Conservation (phyloP, 2,888 invertebrate genomes). For the Copidosoma aretas region DNA sequence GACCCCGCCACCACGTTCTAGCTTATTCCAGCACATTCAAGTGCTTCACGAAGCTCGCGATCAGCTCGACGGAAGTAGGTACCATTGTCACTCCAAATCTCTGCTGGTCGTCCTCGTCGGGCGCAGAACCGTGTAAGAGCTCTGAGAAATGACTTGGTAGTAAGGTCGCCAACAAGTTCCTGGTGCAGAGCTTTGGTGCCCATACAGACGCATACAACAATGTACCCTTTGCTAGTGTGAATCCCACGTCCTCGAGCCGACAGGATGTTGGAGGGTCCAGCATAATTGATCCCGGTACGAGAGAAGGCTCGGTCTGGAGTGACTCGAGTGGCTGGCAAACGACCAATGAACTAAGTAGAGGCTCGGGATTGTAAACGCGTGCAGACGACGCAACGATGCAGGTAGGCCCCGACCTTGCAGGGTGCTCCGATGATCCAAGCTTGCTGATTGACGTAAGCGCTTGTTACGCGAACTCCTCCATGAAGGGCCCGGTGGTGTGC, state of each 20-base stretch:
- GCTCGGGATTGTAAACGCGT: background rate
- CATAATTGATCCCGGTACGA: conserved; percentile 23
- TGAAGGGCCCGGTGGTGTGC: conserved; percentile 1
- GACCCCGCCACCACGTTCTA: background rate
- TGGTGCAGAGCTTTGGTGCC: conserved; percentile 30
- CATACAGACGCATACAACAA: conserved; percentile 30
- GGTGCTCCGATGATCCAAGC: conserved; percentile 17
- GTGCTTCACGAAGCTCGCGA: too few species aligned
- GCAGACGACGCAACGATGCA: conserved; percentile 9
- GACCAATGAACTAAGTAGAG: conserved; percentile 14
- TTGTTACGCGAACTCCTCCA: background rate
- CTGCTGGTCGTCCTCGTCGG: conserved; percentile 17
- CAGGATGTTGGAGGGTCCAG: conserved; percentile 24
- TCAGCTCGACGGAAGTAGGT: too few species aligned
- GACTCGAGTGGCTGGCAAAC: conserved; percentile 21
- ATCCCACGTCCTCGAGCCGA: conserved; percentile 28
- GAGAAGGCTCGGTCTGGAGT: conserved; percentile 14
- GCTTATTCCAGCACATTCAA: too few species aligned
- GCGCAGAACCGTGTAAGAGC: conserved; percentile 21
- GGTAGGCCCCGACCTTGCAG: background rate
- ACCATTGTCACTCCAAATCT: background rate
- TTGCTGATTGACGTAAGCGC: background rate
- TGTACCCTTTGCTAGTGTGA: conserved; percentile 26
- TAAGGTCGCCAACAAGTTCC: conserved; percentile 30
- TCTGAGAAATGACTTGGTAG: conserved; percentile 18